Evolutionary conservation across 2,113 vertebrate species (phyloP).

Genomic region (Mungos mungo): DNA sequence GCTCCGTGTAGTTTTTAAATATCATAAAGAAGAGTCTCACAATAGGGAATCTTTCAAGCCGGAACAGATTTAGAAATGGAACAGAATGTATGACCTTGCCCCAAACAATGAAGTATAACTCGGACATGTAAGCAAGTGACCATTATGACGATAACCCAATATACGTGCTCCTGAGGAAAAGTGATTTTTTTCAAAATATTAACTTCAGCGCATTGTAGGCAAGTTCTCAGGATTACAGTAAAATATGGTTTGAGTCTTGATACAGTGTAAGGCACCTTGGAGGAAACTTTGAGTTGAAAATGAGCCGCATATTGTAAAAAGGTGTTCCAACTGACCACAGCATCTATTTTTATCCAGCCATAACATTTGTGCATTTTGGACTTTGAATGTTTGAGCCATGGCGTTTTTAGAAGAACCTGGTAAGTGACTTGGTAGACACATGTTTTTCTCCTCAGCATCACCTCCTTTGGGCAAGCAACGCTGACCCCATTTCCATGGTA

Average conservation of each 20-base stretch:
- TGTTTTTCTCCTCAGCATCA: neutral
- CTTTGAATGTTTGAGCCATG: neutral
- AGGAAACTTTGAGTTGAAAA: slow-evolving; percentile 37
- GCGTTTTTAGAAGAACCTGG: neutral
- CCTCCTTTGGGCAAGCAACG: neutral
- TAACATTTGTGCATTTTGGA: neutral
- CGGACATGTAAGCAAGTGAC: slow-evolving; percentile 19
- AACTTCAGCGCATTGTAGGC: neutral
- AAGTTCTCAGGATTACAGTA: neutral
- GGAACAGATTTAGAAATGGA: slow-evolving; percentile 59
- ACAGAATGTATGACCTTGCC: slow-evolving; percentile 31
- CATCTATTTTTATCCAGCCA: neutral
- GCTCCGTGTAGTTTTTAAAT: slow-evolving; percentile 72
- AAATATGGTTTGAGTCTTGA: slow-evolving; percentile 19
- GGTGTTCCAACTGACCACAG: neutral
- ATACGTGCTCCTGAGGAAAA: slow-evolving; percentile 9
- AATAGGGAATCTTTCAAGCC: slow-evolving; percentile 52
- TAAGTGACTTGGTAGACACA: neutral
- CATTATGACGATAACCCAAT: slow-evolving; percentile 14
- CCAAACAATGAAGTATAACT: slow-evolving; percentile 52
- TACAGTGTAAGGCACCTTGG: neutral
- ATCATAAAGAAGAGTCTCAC: slow-evolving; percentile 64
- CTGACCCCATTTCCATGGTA: neutral
- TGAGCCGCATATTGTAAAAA: neutral
- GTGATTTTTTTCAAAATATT: slow-evolving; percentile 25